Evolutionary conservation across 2,888 invertebrate genomes (phyloP), one percentile per base, ranked within the genome.

Genomic region (Vandiemenella viatica): DNA sequence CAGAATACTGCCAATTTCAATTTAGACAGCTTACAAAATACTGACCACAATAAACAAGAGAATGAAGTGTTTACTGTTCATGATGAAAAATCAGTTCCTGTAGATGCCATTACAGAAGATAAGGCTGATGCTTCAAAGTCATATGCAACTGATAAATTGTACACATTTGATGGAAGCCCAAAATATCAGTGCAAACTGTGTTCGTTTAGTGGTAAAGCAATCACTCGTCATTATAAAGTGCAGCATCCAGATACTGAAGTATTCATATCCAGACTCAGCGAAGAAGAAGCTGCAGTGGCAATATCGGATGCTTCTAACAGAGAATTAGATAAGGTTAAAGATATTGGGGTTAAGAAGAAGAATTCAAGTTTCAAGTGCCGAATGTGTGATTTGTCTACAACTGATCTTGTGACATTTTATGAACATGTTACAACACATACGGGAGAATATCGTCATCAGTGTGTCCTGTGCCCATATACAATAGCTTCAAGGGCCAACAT

Each of bases 401-500:
- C 37, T 49, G 32, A 38, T 51, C 37, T 50, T 16, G 13, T 44
- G 7, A 55, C 56, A 3, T 82, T 83, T 60, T 80, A 79, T 59
- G 82, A 84, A 61, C 88, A 89, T 59, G 70, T 84, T 37, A 75
- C 77, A 18, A 72, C 67, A 43, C 89, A 89, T 52, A 88, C 87
- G 0, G 88, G 88, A 0, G 88, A 89, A 65, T 83, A 78, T 57
- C 71, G 79, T 48, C 78, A 75, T 52, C 63, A 68, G 18, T 88
- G 87, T 62, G 71, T 72, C 1, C 65, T 67, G 43, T 88, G 87
- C 49, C 53, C 48, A n/a, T 52, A 51, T 21, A 44, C 40, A 38
- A 40, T 49, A n/a, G 44, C 54, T 5, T 49, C 52, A 20, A 41
- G 50, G 37, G 37, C 50, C 18, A 38, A 47, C 26, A 50, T 56